Evolutionary conservation across 2,113 vertebrate species (phyloP).

Genomic region (Hemichromis elongatus): DNA sequence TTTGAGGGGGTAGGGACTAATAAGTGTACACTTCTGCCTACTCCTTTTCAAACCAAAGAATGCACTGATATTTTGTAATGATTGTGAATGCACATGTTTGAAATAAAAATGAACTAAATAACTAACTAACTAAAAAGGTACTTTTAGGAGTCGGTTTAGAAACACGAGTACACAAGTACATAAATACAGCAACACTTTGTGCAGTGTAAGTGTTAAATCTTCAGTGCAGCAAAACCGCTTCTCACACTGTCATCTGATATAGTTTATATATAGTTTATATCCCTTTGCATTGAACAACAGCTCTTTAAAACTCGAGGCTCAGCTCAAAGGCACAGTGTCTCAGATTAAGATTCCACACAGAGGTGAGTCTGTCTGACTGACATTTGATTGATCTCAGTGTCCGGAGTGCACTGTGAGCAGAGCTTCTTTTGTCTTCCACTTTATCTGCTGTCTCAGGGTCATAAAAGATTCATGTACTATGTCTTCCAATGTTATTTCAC

Average conservation of each 20-base stretch:
- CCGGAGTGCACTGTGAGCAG: slow-evolving; percentile 9
- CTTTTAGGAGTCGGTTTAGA: not conserved
- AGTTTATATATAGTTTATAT: not conserved
- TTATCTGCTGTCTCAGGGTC: slow-evolving; percentile 49
- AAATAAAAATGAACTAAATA: too few relatives aligned
- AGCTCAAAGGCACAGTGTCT: not conserved
- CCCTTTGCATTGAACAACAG: not conserved
- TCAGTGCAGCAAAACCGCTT: not conserved
- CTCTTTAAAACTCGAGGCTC: not conserved
- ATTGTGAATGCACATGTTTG: too few relatives aligned
- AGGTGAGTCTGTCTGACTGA: slow-evolving; percentile 30
- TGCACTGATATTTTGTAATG: too few relatives aligned
- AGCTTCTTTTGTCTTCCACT: slow-evolving; percentile 63
- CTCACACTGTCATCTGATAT: not conserved
- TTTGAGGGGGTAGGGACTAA: too few relatives aligned
- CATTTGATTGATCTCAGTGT: slow-evolving; percentile 47
- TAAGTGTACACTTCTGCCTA: too few relatives aligned
- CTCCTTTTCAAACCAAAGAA: too few relatives aligned
- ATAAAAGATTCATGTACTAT: slow-evolving; percentile 70
- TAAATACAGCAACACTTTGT: not conserved
- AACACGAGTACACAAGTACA: not conserved
- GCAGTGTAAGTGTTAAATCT: not conserved
- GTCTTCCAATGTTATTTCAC: slow-evolving; percentile 57
- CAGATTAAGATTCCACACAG: slow-evolving; percentile 34
- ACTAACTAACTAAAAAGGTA: too few relatives aligned